phyloP scores from a whole-genome alignment of 2,797 vertebrate species.

The Rousettus madagascariensis region DNA sequence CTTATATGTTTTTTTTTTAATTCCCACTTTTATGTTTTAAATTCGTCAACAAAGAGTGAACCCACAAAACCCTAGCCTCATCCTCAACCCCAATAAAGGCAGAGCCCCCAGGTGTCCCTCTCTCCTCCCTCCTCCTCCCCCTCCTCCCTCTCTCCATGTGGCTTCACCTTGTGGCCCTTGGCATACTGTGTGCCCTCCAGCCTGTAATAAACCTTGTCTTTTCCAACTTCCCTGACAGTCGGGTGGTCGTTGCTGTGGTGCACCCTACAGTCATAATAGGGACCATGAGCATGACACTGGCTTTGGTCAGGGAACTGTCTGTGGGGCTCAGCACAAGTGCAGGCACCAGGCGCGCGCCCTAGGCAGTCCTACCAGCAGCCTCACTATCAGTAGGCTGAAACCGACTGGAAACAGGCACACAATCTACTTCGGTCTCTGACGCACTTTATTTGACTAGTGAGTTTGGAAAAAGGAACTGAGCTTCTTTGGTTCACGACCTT shows the following conservation, averaged over 20 bases:
- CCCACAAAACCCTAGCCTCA: neutral
- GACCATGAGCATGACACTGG: neutral
- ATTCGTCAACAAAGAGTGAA: neutral
- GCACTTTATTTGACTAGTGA: neutral
- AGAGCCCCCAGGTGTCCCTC: neutral
- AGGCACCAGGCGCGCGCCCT: neutral
- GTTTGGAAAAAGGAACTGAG: neutral
- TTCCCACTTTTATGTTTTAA: neutral
- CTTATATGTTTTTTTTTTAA: too few relatives aligned
- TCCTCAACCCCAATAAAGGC: neutral
- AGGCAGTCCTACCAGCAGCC: neutral
- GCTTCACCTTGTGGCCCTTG: neutral
- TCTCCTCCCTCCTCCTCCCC: neutral
- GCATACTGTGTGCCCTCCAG: neutral
- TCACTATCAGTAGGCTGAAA: neutral
- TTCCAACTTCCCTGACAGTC: neutral
- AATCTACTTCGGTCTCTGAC: neutral
- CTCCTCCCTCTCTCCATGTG: neutral
- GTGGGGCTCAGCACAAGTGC: neutral
- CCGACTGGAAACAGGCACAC: neutral
- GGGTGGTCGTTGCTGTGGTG: neutral
- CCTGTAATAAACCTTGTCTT: neutral
- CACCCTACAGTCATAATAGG: neutral
- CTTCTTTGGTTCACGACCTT: neutral
- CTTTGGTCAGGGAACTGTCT: neutral